Evolutionary conservation across 30 jellyfish, hydroid and myxozoan species (phyloP), one percentile per base, ranked within the genome.

Genomic region (Hydra vulgaris): DNA sequence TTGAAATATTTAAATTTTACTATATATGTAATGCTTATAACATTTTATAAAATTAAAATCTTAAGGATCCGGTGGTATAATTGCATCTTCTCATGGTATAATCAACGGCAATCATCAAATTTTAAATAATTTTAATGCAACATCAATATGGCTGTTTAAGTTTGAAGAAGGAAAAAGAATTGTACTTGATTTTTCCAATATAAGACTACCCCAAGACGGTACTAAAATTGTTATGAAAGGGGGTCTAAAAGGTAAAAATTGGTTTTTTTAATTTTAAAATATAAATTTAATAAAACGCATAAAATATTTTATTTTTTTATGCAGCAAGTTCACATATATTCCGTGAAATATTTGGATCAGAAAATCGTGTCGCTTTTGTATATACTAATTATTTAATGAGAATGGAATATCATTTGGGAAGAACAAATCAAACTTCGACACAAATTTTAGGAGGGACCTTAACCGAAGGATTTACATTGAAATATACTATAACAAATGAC

Each of bases 1-100:
- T n/a, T n/a, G n/a, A n/a, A n/a, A n/a, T n/a, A n/a, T n/a, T n/a
- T n/a, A n/a, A n/a, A n/a, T n/a, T n/a, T n/a, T n/a, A n/a, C n/a
- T n/a, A n/a, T n/a, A n/a, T n/a, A n/a, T n/a, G n/a, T n/a, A n/a
- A n/a, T n/a, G n/a, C n/a, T n/a, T n/a, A n/a, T n/a, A n/a, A n/a
- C 61, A 40, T 40, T 12, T 40, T 40, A 40, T 40, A 12, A 40
- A 40, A 40, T 3, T 40, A 3, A 3, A 40, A 12, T 54, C 0
- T 81, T 20, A 19, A 89, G 97, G 97, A 17, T 86, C 76, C 66
- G 97, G 97, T 55, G 40, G 80, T 0, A 55, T 89, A 73, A 23
- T 85, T 69, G 85, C 81, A 17, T 66, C 95, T 5, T 74, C 67
- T 5, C 90, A 72, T 69, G 97, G 91, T 15, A 82, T 69, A n/a